Conservation (phyloP, 2,888 invertebrate genomes). For the Tipula helvola region DNA sequence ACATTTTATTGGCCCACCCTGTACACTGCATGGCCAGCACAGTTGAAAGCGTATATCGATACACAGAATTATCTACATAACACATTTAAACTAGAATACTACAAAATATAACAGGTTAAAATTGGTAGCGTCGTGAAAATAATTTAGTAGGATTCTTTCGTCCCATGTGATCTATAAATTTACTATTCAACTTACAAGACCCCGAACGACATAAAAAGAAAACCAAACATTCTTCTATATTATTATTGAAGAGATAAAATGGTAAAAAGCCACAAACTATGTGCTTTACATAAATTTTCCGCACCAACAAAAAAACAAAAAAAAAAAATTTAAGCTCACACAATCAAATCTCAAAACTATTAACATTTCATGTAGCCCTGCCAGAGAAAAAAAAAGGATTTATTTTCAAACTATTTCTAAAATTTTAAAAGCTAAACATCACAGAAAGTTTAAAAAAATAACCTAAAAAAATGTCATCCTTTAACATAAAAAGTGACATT, state of each 20-base stretch:
- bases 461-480: not conserved
- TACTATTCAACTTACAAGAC: too few relatives aligned
- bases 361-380: not conserved
- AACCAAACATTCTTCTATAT: too few relatives aligned
- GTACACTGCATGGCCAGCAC: too few relatives aligned
- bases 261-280: not conserved
- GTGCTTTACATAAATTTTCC: not conserved
- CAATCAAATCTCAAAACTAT: not conserved
- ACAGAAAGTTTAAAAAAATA: not conserved
- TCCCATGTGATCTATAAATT: too few relatives aligned
- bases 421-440: not conserved
- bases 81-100: too few relatives aligned
- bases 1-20: too few relatives aligned
- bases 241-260: not conserved
- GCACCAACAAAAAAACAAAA: not conserved
- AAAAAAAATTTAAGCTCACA: not conserved
- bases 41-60: too few relatives aligned
- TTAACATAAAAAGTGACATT: slow-evolving; percentile 4
- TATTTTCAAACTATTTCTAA: not conserved
- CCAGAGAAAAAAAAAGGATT: not conserved
- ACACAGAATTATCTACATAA: too few relatives aligned
- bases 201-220: too few relatives aligned
- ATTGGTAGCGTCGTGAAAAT: too few relatives aligned
- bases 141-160: too few relatives aligned
- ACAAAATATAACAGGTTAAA: too few relatives aligned